Conservation (phyloP, 53 echinoderm and acorn worm genomes). For the Echinarachnius parma region DNA sequence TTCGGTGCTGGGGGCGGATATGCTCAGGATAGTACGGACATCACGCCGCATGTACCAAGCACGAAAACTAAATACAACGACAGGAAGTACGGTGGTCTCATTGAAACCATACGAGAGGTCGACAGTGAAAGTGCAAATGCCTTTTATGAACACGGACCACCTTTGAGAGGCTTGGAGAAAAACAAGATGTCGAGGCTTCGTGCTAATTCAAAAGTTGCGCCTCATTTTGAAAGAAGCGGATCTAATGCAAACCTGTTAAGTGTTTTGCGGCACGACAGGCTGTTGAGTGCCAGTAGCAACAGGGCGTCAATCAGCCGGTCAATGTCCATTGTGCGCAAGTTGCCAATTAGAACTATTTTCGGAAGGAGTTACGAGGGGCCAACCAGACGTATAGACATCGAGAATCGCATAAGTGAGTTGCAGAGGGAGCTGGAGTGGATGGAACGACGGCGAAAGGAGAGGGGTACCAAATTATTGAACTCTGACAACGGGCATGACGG, state of each 20-base stretch:
- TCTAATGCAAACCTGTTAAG: conserved; percentile 4
- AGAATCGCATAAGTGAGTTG: conserved; percentile 23
- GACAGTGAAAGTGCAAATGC: conserved; percentile 16
- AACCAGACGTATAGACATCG: conserved; percentile 25
- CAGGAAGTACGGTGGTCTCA: conserved; percentile 16
- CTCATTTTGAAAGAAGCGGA: background rate
- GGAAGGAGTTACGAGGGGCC: conserved; percentile 41
- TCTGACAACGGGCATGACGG: too few relatives aligned
- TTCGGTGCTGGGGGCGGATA: background rate
- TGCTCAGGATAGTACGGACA: conserved; percentile 25
- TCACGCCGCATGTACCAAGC: conserved; percentile 8
- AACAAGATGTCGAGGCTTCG: conserved; percentile 7
- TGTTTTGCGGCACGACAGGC: conserved; percentile 1
- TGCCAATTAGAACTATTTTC: conserved; percentile 16
- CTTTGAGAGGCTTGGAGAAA: background rate
- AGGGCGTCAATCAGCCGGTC: conserved; percentile 13
- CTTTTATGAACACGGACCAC: too few relatives aligned
- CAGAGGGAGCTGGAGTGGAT: conserved; percentile 27
- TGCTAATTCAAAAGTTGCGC: background rate
- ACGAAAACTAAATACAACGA: conserved; percentile 19
- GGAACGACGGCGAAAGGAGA: conserved; percentile 30
- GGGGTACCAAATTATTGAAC: background rate
- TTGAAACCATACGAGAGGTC: conserved; percentile 36
- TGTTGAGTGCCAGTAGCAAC: conserved; percentile 28
- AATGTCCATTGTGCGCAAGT: conserved; percentile 5